phyloP scores from a whole-genome alignment of 2,888 invertebrate species.

The Trachelus tabidus region DNA sequence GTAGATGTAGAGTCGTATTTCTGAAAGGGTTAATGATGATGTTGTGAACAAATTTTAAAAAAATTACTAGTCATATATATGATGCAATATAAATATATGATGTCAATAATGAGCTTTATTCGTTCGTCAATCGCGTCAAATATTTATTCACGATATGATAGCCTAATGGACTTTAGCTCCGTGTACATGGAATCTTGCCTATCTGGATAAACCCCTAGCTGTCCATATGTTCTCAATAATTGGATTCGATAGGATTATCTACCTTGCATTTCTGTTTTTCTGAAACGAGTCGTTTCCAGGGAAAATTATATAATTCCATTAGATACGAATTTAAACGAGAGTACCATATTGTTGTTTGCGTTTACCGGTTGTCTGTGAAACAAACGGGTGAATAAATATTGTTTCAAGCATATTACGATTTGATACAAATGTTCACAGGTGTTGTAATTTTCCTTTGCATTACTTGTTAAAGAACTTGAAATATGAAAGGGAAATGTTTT shows the following conservation, averaged over 20 bases:
- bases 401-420: slow-evolving; percentile 1
- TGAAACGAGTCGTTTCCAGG: background rate
- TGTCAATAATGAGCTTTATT: too few species aligned
- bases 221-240: background rate
- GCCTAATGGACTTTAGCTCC: background rate
- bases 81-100: too few species aligned
- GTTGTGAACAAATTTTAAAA: too few species aligned
- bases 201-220: background rate
- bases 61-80: too few species aligned
- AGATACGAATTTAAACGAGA: background rate
- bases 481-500: too few species aligned
- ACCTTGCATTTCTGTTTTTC: background rate
- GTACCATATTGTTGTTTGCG: background rate
- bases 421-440: too few species aligned
- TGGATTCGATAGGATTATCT: too few species aligned
- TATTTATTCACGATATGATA: background rate
- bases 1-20: too few species aligned
- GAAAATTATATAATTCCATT: background rate
- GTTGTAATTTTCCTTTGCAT: too few species aligned
- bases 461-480: too few species aligned
- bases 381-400: background rate
- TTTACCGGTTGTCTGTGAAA: background rate
- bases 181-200: background rate
- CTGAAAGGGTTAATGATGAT: too few species aligned
- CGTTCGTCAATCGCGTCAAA: background rate